Evolutionary conservation across 2,113 vertebrate species (phyloP), one percentile per base, ranked within the genome.

Genomic region (Microcebus lehilahytsara): DNA sequence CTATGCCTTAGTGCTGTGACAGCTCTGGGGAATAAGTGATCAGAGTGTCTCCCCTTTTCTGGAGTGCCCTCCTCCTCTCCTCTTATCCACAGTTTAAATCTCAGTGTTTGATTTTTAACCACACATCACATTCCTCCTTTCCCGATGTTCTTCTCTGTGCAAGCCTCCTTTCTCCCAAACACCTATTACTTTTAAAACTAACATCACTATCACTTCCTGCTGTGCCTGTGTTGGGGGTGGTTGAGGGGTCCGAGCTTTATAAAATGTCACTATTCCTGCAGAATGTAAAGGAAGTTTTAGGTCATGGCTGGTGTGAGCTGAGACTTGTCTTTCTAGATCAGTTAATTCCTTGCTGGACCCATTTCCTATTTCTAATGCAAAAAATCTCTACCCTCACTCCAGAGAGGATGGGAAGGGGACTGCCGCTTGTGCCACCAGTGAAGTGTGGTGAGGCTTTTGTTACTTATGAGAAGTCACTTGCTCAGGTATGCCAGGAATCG

Each of bases 31-130:
- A 60, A 71, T 40, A 53, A 89, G 6, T 9, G 49, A 66, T 64
- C 2, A 0, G 40, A 56, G 16, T n/a, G 40, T 66, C 56, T 79
- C 40, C 72, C 88, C 16, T 74, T 78, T 79, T 77, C 53, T 51
- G 32, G 66, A 13, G 58, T 34, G 60, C 69, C 81, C 49, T 23
- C 25, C 64, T 67, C 51, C 75, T 67, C 56, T n/a, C 72, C 42
- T 60, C 56, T 85, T 37, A 71, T 40, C 67, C 30, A 0, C 56
- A 79, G 6, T 60, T 89, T 69, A 90, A 95, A 85, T 72, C 67
- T 85, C 32, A 27, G 71, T 19, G 32, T 64, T 72, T 78, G 34
- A 25, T 75, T 95, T 88, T 92, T 94, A 85, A 92, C 85, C 92
- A 67, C 77, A 34, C 37, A 32, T 40, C 37, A 53, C 27, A 37